These are phyloP conservation scores for Lordiphosa clarofinis DNA, from an alignment of 1,140 invertebrate genomes.

Conservation along the genomic window DNA sequence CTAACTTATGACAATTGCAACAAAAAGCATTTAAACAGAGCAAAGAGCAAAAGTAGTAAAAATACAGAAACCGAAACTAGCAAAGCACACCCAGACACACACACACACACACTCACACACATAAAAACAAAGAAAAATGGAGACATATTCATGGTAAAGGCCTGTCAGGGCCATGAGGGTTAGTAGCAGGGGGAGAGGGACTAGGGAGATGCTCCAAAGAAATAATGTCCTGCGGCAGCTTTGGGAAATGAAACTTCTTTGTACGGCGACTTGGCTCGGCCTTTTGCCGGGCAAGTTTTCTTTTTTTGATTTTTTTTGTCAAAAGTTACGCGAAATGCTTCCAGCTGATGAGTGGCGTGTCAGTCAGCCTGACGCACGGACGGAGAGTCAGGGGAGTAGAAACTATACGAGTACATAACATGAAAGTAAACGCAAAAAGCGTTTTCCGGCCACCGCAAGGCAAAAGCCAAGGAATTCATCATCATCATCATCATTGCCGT, in stretches of 20 bases:
- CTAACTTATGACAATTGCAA: constrained; percentile 41
- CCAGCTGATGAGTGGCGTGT: constrained; percentile 62
- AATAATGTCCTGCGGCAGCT: constrained; percentile 67
- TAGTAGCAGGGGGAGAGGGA: constrained; percentile 1
- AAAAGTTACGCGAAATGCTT: constrained; percentile 62
- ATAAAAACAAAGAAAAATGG: constrained; percentile 22
- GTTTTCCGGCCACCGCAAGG: constrained; percentile 35
- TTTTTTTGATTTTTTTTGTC: constrained; percentile 23
- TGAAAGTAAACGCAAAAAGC: constrained; percentile 70
- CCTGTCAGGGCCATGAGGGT: constrained; percentile 48
- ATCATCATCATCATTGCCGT: constrained; percentile 56
- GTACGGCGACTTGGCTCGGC: constrained; percentile 55
- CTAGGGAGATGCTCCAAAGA: constrained; percentile 11
- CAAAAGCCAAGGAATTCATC: constrained; percentile 68
- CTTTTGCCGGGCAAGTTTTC: constrained; percentile 31
- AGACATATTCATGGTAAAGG: constrained; percentile 52
- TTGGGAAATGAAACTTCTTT: constrained; percentile 74
- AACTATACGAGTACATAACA: constrained; percentile 55
- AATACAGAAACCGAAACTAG: constrained; percentile 6
- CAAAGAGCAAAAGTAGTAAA: not conserved
- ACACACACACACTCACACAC: constrained; percentile 11
- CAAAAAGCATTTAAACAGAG: constrained; percentile 48
- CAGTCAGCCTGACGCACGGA: constrained; percentile 3
- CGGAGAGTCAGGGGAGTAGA: constrained; percentile 28
- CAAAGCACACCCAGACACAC: constrained; percentile 1